Percentiles rank a stretch among this genome's conserved stretches.
These are phyloP conservation scores for Prionailurus bengalensis DNA, from an alignment of 2,113 vertebrate species.

Conservation along the genomic window DNA sequence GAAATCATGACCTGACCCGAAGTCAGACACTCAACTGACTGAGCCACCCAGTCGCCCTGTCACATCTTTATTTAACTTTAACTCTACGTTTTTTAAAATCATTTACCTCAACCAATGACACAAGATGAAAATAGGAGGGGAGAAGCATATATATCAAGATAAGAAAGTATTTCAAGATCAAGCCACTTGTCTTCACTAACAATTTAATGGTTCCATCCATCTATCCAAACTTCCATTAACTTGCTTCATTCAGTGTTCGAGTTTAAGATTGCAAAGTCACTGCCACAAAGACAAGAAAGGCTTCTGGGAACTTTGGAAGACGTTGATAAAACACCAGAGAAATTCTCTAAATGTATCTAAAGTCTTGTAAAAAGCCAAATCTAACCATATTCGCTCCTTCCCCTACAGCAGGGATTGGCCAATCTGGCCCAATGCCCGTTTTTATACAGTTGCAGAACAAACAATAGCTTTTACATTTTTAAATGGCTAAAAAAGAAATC, in stretches of 20 bases:
- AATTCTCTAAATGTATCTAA: conserved; percentile 85
- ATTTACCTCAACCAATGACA: background rate
- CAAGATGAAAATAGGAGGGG: background rate
- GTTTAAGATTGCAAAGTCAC: conserved; percentile 66
- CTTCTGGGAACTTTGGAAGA: conserved; percentile 54
- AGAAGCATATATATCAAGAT: background rate
- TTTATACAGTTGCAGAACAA: background rate
- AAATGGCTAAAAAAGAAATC: background rate
- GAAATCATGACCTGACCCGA: too few species aligned
- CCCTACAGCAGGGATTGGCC: background rate
- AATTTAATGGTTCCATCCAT: conserved; percentile 66
- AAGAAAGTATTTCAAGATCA: conserved; percentile 12
- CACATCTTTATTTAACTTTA: background rate
- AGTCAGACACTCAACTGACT: too few species aligned
- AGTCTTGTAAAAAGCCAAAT: conserved; percentile 86
- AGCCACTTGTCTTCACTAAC: background rate
- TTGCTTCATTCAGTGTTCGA: background rate
- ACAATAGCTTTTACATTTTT: background rate
- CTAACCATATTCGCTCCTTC: background rate
- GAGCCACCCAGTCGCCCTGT: too few species aligned
- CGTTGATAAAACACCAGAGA: conserved; percentile 82
- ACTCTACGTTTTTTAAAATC: background rate
- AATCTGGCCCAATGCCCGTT: background rate
- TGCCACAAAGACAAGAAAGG: conserved; percentile 83
- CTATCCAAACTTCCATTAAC: conserved; percentile 77